phyloP scores from a whole-genome alignment of 2,888 invertebrate species.

The Halictus quadricinctus region DNA sequence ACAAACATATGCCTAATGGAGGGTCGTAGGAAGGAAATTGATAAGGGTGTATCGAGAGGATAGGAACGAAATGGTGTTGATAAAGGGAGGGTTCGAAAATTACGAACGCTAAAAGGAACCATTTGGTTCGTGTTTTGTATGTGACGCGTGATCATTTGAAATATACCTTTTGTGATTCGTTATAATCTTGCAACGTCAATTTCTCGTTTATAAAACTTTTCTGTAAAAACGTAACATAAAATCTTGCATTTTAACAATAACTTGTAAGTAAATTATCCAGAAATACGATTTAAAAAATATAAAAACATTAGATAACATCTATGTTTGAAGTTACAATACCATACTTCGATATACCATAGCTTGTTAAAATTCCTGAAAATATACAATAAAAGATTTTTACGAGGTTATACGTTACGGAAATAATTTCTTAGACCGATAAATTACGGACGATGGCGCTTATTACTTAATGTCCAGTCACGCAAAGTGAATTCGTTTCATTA shows the following conservation, averaged over 20 bases:
- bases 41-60: constrained; percentile 23
- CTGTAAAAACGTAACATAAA: neutral
- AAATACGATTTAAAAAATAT: neutral
- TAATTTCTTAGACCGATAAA: neutral
- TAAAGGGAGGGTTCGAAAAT: constrained; percentile 22
- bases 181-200: neutral
- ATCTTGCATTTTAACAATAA: neutral
- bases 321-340: neutral
- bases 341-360: neutral
- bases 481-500: neutral
- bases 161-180: neutral
- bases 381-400: neutral
- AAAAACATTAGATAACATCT: neutral
- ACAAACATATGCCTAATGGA: constrained; percentile 14
- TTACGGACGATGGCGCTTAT: neutral
- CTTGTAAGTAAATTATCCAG: neutral
- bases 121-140: neutral
- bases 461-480: neutral
- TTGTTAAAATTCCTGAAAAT: neutral
- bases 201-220: too few species aligned
- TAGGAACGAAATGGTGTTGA: constrained; percentile 9
- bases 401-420: neutral
- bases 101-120: constrained; percentile 16
- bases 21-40: constrained; percentile 22
- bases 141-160: neutral